Evolutionary conservation across 2,888 invertebrate genomes (phyloP).

Genomic region (Entomobrya proxima): DNA sequence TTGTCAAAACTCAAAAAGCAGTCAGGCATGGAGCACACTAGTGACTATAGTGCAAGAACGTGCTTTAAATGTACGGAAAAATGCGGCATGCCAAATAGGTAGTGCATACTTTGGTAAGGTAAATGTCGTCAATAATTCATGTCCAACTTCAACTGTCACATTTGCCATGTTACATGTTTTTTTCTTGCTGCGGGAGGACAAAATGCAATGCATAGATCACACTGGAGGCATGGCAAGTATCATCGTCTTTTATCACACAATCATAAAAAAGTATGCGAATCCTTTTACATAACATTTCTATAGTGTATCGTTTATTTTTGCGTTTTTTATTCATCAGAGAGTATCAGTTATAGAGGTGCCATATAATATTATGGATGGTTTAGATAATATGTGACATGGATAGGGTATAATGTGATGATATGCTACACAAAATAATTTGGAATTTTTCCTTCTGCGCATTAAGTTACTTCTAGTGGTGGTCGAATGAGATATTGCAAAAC

Average conservation of each 20-base stretch:
- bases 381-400: no score
- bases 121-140: slow-evolving; percentile 63
- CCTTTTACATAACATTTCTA: no score
- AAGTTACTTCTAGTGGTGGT: background rate
- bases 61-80: no score
- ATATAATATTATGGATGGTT: no score
- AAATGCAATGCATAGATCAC: slow-evolving; percentile 49
- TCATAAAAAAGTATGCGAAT: no score
- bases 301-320: no score
- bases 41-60: no score
- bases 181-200: background rate
- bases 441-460: background rate
- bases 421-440: background rate
- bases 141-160: slow-evolving; percentile 60
- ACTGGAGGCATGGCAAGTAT: background rate
- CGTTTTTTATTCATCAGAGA: no score
- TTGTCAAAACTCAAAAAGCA: background rate
- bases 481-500: background rate
- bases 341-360: no score
- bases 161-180: slow-evolving; percentile 19
- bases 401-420: background rate
- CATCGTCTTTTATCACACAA: no score
- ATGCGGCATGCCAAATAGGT: background rate
- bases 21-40: no score
- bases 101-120: slow-evolving; percentile 18